Percentiles rank a stretch among this genome's conserved stretches.
Conservation (phyloP, 2,797 vertebrate genomes). For the Megalops cyprinoides region DNA sequence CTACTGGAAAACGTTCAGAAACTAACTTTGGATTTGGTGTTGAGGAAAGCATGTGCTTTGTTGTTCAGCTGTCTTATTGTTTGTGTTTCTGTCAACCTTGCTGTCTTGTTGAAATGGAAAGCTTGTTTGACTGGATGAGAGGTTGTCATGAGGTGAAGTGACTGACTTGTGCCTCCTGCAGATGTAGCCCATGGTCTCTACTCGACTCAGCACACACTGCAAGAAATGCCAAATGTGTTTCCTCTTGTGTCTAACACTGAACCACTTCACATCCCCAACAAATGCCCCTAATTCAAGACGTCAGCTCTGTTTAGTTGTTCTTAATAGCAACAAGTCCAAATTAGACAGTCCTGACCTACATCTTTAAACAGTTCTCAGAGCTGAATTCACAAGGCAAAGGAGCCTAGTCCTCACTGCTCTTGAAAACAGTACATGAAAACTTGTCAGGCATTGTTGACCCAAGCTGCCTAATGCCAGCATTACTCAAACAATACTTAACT, state of each 20-base stretch:
- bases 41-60: too few relatives aligned
- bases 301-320: constrained; percentile 27
- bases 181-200: not conserved
- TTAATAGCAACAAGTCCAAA: constrained; percentile 18
- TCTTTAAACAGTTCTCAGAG: constrained; percentile 7
- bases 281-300: constrained; percentile 34
- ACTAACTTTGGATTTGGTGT: too few relatives aligned
- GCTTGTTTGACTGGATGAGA: not conserved
- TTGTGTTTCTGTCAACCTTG: not conserved
- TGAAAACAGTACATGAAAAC: not conserved
- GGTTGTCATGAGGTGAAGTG: constrained; percentile 1
- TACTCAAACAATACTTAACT: too few relatives aligned
- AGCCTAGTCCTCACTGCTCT: not conserved
- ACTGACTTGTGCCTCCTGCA: not conserved
- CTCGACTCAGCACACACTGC: not conserved
- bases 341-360: constrained; percentile 29
- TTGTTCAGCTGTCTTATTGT: not conserved
- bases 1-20: too few relatives aligned
- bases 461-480: too few relatives aligned
- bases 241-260: constrained; percentile 22
- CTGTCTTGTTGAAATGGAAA: not conserved
- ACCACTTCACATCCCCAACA: constrained; percentile 32
- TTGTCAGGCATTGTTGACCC: too few relatives aligned
- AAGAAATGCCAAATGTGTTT: constrained; percentile 22
- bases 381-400: constrained; percentile 1